Percentiles rank a stretch among this genome's conserved stretches.
phyloP scores from a whole-genome alignment of 2,888 invertebrate species.

The Meganola albula region DNA sequence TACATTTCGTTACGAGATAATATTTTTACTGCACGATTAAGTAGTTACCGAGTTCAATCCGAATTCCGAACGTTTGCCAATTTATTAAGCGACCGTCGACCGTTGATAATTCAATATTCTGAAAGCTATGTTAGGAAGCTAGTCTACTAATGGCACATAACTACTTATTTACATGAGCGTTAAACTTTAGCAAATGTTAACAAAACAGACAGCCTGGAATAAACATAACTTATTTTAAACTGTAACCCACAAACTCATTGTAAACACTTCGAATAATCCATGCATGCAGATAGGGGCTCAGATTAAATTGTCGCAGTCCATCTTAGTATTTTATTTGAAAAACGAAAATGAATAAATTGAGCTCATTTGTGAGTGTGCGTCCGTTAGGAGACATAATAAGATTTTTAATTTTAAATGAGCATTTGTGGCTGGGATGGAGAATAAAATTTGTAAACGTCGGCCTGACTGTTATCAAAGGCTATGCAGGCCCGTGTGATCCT shows the following conservation, averaged over 20 bases:
- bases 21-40: conserved; percentile 43
- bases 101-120: conserved; percentile 6
- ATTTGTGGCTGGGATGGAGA: conserved; percentile 35
- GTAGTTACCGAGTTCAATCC: conserved; percentile 13
- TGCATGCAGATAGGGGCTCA: conserved; percentile 17
- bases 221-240: conserved; percentile 20
- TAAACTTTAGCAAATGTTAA: conserved; percentile 11
- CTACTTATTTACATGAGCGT: not conserved
- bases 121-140: conserved; percentile 5
- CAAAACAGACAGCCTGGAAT: conserved; percentile 12
- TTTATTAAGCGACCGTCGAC: conserved; percentile 9
- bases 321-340: conserved; percentile 28
- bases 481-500: conserved; percentile 44
- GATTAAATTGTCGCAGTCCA: conserved; percentile 21
- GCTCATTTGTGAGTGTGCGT: conserved; percentile 31
- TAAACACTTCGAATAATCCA: conserved; percentile 23
- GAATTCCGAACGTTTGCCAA: not conserved
- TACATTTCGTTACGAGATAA: conserved; percentile 34
- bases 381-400: conserved; percentile 42
- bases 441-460: conserved; percentile 39
- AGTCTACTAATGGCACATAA: not conserved
- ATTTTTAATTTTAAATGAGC: conserved; percentile 46
- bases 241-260: conserved; percentile 28
- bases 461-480: conserved; percentile 46
- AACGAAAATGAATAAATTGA: conserved; percentile 34